Base-by-base conservation (phyloP, 2,113 vertebrate species). In the Chaetodon trifascialis region DNA sequence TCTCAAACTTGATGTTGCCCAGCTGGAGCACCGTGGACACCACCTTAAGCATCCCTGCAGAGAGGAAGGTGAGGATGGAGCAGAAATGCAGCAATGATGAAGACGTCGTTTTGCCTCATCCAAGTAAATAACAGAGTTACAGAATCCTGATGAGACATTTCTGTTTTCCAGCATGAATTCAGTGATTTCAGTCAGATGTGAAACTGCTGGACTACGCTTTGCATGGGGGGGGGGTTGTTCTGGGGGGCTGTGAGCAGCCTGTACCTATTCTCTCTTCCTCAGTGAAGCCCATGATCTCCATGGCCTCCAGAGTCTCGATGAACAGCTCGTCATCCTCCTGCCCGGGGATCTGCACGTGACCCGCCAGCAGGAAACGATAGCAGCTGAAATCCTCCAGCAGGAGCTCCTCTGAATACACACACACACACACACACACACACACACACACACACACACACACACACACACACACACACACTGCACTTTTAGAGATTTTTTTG, bases 1-100 rank as follows among this genome's bases (percentile, higher is more conserved):
- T 99, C 92, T 98, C 98, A 94, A 99, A 98, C 89, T 96, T 96
- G 11, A 99, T 95, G 72, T 99, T 99, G 3, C 98, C 98, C 19
- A 99, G 95, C 67, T 99, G 97, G 2, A 99, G 95, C 66, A 99
- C 97, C 0, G 97, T 97, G 2, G 98, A 99, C 30, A 98, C 97
- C 1, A 99, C 96, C 88, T 93, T 99, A 90, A 99, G 42, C 85
- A 99, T 95, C 42, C 97, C 98, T 99, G 94, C 2, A 79, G 14
- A 36, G n/a, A 69, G 11, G 8, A 30, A 2, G 23, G 10, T 58
- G 14, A 58, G 17, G 23, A 58, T 11, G 7, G 16, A 12, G 25
- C 44, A 6, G 15, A 7, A 30, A 30, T 30, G 30, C n/a, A n/a
- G n/a, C n/a, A n/a, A n/a, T n/a, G n/a, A n/a, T n/a, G n/a, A n/a